A percentile compares a stretch with the other conserved stretches of the same genome.
phyloP scores from a whole-genome alignment of 2,888 invertebrate species.

The Bimastos eiseni region DNA sequence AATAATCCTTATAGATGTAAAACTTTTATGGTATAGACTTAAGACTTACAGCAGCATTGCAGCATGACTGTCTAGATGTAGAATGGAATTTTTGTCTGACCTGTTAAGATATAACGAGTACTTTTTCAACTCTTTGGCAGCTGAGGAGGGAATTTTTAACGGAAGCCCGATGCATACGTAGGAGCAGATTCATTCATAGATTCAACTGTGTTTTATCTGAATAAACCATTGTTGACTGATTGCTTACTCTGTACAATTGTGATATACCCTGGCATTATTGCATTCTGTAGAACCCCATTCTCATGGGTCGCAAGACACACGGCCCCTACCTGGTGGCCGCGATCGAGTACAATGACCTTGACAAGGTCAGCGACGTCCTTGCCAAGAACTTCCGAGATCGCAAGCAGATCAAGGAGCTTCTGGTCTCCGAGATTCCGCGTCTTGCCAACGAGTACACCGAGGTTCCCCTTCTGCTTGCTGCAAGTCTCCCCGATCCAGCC shows the following conservation, averaged over 20 bases:
- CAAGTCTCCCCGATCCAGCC: constrained; percentile 42
- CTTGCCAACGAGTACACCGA: constrained; percentile 44
- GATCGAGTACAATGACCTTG: constrained; percentile 46
- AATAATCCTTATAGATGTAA: too few species aligned
- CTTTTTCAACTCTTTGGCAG: too few species aligned
- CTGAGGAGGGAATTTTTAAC: too few species aligned
- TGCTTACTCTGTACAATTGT: background rate
- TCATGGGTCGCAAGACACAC: constrained; percentile 47
- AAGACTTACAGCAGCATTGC: too few species aligned
- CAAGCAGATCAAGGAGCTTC: constrained; percentile 40
- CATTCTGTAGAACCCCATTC: background rate
- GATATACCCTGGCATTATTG: background rate
- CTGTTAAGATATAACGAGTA: too few species aligned
- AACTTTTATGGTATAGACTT: too few species aligned
- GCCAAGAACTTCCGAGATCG: constrained; percentile 41
- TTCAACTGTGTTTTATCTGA: too few species aligned
- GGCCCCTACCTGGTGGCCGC: constrained; percentile 45
- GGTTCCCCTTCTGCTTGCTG: constrained; percentile 45
- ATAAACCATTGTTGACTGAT: too few species aligned
- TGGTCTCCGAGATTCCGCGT: constrained; percentile 43
- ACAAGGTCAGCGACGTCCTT: constrained; percentile 45
- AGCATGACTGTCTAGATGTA: too few species aligned
- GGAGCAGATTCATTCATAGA: too few species aligned
- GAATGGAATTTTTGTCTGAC: too few species aligned
- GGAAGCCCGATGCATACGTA: too few species aligned